Conservation (phyloP, 2,113 vertebrate genomes). For the Chionis minor region DNA sequence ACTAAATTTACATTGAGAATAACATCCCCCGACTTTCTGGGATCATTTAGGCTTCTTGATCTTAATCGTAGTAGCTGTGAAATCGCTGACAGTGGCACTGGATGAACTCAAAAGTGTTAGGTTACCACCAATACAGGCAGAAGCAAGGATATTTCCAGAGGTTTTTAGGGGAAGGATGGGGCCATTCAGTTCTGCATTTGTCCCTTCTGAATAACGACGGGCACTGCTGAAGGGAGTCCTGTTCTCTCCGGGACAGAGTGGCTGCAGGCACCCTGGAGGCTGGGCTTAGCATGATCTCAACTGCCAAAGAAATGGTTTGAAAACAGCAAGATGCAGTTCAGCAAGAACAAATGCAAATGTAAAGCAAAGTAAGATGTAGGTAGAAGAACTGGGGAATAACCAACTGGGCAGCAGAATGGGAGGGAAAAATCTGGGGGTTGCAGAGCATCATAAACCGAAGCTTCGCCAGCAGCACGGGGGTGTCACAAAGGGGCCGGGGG, state of each 20-base stretch:
- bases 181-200: not conserved
- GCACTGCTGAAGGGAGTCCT: not conserved
- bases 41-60: slow-evolving; percentile 22
- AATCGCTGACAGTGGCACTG: not conserved
- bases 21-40: not conserved
- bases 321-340: not conserved
- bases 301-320: not conserved
- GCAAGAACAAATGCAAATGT: slow-evolving; percentile 34
- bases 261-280: not conserved
- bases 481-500: not conserved
- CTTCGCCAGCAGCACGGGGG: not conserved
- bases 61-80: slow-evolving; percentile 30
- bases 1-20: not conserved
- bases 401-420: not conserved
- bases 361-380: not conserved
- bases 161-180: not conserved
- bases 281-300: rapidly evolving
- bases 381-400: slow-evolving; percentile 5
- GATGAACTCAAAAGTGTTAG: not conserved
- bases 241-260: not conserved
- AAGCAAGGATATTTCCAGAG: not conserved
- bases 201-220: not conserved
- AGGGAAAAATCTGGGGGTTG: slow-evolving; percentile 1
- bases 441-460: not conserved
- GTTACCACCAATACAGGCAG: not conserved